phyloP scores from a whole-genome alignment of 2,888 invertebrate species.

The Actias luna region DNA sequence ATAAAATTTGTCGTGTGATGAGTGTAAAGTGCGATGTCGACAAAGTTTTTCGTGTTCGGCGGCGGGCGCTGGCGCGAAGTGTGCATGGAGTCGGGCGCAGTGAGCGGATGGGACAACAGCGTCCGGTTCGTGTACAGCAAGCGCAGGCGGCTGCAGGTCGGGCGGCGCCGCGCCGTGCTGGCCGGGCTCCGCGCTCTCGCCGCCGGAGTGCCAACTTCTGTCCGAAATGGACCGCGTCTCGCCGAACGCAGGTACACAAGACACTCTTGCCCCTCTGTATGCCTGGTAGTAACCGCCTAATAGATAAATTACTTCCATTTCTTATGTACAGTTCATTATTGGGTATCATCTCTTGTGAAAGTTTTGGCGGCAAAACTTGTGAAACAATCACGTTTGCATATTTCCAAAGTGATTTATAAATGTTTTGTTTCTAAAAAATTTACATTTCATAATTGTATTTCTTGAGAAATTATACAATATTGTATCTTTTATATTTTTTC shows the following conservation, averaged over 20 bases:
- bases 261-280: not conserved
- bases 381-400: too few relatives aligned
- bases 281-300: not conserved
- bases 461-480: too few relatives aligned
- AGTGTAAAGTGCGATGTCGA: slow-evolving; percentile 11
- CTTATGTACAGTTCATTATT: too few relatives aligned
- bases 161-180: slow-evolving; percentile 33
- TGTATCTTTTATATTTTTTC: too few relatives aligned
- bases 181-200: slow-evolving; percentile 41
- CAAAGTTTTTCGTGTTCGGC: slow-evolving; percentile 36
- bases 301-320: too few relatives aligned
- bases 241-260: slow-evolving; percentile 31
- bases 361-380: not conserved
- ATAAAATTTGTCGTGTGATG: not conserved
- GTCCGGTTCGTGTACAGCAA: slow-evolving; percentile 21
- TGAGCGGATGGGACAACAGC: slow-evolving; percentile 35
- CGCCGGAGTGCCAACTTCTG: slow-evolving; percentile 26
- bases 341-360: not conserved
- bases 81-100: slow-evolving; percentile 29
- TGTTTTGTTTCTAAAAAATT: too few relatives aligned
- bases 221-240: slow-evolving; percentile 35
- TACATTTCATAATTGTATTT: too few relatives aligned
- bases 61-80: slow-evolving; percentile 42
- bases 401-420: too few relatives aligned
- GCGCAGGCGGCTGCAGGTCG: slow-evolving; percentile 35